Base-by-base conservation (phyloP, 2,888 invertebrate species). In the Agrochola lychnidis region DNA sequence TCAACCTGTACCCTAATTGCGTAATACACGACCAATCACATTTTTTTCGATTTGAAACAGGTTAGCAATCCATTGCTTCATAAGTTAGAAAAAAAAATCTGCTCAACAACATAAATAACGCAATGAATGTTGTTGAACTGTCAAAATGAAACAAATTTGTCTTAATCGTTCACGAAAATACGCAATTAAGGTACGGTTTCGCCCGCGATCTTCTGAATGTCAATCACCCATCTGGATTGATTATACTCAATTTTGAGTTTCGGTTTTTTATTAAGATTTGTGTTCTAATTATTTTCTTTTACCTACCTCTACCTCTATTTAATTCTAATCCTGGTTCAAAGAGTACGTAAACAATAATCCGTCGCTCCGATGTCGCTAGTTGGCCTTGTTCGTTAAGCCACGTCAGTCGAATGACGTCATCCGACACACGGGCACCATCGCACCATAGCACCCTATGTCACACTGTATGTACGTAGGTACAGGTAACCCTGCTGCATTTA, bases 361-460 rank as follows among this genome's bases (percentile, higher is more conserved):
- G 66, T 63, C 70, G 57, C 36, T 48, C 48, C 14, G 30, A 40
- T 73, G 51, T 25, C 36, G 45, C 82, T 83, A 83, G 83, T 74
- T 79, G 74, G 70, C 48, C 16, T 64, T 69, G 61, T 75, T 71
- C 64, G 70, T 62, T 76, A 76, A 79, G 68, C 84, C 64, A 70
- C 30, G 70, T 83, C 76, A 79, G n/a, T 59, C 30, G 42, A 22
- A 6, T 73, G 84, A 76, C 80, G 76, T 70, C 84, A 83, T 57
- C 57, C 30, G 68, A 14, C 68, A 68, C n/a, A 56, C 59, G 36
- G 56, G n/a, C 70, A 73, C 63, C 59, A 73, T 77, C 22, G 40
- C 40, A 59, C 48, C 19, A 59, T 78, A 45, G 51, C 59, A 64
- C 62, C 72, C 64, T 42, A 45, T 59, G 40, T 42, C 66, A 36